phyloP scores from a whole-genome alignment of 2,888 invertebrate species.

The Standfussiana lucernea region DNA sequence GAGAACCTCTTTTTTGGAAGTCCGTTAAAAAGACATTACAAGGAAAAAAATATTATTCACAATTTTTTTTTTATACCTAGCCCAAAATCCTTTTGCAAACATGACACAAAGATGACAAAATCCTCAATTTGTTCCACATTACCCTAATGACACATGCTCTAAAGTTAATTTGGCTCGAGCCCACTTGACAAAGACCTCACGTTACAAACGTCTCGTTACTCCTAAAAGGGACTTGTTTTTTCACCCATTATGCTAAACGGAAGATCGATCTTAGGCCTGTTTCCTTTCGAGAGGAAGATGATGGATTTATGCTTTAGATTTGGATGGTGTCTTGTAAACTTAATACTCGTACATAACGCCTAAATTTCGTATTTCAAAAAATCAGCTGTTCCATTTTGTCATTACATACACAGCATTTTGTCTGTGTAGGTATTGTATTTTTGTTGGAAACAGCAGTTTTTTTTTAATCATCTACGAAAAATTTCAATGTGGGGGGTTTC shows the following conservation, averaged over 20 bases:
- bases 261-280: conserved; percentile 24
- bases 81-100: conserved; percentile 4
- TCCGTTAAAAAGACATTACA: neutral
- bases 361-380: no score
- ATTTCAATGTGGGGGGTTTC: no score
- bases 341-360: neutral
- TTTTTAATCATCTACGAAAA: no score
- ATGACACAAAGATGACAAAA: conserved; percentile 4
- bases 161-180: conserved; percentile 12
- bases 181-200: conserved; percentile 6
- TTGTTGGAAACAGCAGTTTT: no score
- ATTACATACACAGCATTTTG: no score
- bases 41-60: neutral
- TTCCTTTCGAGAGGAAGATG: neutral
- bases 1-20: neutral
- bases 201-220: conserved; percentile 16
- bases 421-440: no score
- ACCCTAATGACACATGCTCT: conserved; percentile 4
- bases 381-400: no score
- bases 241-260: conserved; percentile 14
- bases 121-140: conserved; percentile 43
- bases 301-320: neutral
- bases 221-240: neutral
- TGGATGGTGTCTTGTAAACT: neutral
- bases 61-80: neutral